phyloP scores from a whole-genome alignment of 2,113 vertebrate genomes.

The Cepphus grylle region DNA sequence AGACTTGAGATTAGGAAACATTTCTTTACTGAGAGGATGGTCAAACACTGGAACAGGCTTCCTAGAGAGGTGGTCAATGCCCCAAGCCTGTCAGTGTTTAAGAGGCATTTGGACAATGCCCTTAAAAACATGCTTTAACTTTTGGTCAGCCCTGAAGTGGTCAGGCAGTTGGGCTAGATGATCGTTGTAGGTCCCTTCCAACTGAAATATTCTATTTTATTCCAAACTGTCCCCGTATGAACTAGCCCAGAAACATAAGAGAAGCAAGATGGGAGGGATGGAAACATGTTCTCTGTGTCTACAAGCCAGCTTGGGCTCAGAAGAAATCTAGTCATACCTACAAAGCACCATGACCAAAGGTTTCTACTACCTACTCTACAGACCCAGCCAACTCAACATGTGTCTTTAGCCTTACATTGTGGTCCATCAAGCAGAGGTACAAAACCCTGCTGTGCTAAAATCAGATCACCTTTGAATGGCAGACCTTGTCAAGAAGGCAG shows the following conservation, averaged over 20 bases:
- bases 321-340: neutral
- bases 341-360: neutral
- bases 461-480: neutral
- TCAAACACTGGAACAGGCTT: neutral
- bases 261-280: neutral
- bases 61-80: neutral
- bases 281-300: neutral
- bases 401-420: neutral
- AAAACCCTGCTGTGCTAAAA: neutral
- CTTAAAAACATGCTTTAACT: neutral
- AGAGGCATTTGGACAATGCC: neutral
- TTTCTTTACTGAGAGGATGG: neutral
- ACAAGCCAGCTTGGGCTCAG: neutral
- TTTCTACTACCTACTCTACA: neutral
- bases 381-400: fast-evolving
- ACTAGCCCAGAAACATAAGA: neutral
- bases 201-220: neutral
- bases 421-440: neutral
- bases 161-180: neutral
- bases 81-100: neutral
- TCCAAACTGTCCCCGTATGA: neutral
- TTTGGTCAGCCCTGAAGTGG: neutral
- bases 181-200: neutral
- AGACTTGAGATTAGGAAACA: neutral
- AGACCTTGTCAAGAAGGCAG: neutral